phyloP scores from a whole-genome alignment of 2,797 vertebrate species.

The Mycteria americana region DNA sequence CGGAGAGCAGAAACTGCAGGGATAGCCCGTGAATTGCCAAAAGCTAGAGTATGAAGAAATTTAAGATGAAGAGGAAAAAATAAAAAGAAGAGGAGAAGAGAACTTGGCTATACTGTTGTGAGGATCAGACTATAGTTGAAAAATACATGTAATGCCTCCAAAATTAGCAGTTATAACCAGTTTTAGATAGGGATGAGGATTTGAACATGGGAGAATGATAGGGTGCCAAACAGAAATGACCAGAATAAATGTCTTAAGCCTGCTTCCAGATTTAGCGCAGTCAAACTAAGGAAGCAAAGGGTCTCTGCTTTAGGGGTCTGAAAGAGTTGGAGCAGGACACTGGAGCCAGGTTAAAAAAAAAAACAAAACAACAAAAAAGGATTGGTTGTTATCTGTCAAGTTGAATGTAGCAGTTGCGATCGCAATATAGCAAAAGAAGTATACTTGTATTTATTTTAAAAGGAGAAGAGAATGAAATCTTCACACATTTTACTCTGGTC shows the following conservation, averaged over 20 bases:
- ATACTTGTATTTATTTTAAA: neutral
- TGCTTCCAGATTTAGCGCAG: neutral
- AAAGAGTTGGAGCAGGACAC: neutral
- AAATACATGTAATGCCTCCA: neutral
- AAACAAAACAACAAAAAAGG: too few species aligned
- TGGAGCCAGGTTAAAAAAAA: neutral
- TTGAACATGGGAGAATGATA: neutral
- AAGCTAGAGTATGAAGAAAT: neutral
- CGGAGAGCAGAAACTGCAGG: neutral
- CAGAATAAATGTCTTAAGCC: neutral
- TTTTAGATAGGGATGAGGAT: neutral
- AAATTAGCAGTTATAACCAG: neutral
- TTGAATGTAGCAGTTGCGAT: neutral
- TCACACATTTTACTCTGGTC: neutral
- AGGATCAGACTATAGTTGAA: neutral
- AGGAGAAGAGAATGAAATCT: neutral
- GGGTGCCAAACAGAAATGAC: neutral
- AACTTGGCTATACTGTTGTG: neutral
- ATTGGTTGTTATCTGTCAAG: neutral
- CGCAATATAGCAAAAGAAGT: neutral
- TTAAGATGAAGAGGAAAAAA: neutral
- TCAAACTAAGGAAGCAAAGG: neutral
- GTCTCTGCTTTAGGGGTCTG: neutral
- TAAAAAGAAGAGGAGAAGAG: neutral
- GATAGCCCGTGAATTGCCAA: neutral